Base-by-base conservation (phyloP, 2,113 vertebrate species). In the Microtus ochrogaster region DNA sequence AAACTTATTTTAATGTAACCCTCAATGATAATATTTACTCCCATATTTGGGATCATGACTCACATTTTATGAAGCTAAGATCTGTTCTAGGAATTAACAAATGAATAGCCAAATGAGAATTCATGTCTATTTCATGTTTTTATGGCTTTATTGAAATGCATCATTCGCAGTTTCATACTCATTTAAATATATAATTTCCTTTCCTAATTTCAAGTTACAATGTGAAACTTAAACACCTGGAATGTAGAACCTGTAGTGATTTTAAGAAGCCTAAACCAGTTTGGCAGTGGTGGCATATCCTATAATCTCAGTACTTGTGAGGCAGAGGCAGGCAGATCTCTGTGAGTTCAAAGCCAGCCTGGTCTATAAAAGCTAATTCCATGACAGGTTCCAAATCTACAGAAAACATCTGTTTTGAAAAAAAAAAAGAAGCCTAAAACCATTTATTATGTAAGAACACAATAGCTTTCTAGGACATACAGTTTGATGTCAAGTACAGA, bases 81-180 rank as follows among this genome's bases (percentile, higher is more conserved):
- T n/a, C 0, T n/a, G n/a, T 81, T 55, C 49, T 55, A 22, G 30
- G 10, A 81, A 28, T 55, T 81, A n/a, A 81, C 33, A 39, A 22
- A 55, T 36, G 4, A 22, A 22, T 81, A 58, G 49, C 2, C 52
- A n/a, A 81, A 58, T 81, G 21, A 9, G 17, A 22, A 81, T n/a
- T 52, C 47, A 30, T 41, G 4, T 47, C 39, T 76, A 14, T 28
- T 72, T 72, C 3, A 72, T 78, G 78, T 63, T n/a, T 7, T 76
- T 87, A 90, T 77, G 58, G 26, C 68, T 63, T 90, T 94, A 41
- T 90, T 94, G 36, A 95, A 90, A 90, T 14, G n/a, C 13, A 63
- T 33, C 4, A 11, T 52, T 86, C 11, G 86, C 9, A 47, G 24
- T 76, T 97, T 85, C 66, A 90, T 36, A 76, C 2, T 94, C 13